These are phyloP conservation scores for Euplagia quadripunctaria DNA, from an alignment of 2,888 invertebrate genomes.

Conservation along the genomic window DNA sequence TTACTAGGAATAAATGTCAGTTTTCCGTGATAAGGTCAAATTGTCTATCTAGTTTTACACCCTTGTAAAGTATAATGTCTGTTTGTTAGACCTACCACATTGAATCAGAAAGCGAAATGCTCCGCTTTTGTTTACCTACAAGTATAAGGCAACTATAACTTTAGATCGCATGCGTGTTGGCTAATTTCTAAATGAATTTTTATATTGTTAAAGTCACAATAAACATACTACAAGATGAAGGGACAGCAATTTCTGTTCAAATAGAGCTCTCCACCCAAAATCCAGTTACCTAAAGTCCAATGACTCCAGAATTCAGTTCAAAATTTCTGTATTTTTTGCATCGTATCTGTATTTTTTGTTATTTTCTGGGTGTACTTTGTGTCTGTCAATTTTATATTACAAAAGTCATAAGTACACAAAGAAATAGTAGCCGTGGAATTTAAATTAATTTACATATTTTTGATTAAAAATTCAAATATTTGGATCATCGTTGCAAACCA, in stretches of 20 bases:
- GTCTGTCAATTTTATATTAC: not conserved
- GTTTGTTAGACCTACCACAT: constrained; percentile 17
- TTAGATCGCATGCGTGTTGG: too few species aligned
- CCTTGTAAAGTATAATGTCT: constrained; percentile 47
- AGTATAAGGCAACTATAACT: too few species aligned
- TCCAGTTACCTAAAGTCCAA: not conserved
- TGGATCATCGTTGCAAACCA: not conserved
- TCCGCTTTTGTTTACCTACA: not conserved
- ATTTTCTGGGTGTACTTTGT: not conserved
- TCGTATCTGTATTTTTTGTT: not conserved
- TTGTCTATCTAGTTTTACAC: constrained; percentile 49
- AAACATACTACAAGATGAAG: not conserved
- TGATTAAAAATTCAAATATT: too few species aligned
- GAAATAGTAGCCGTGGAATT: too few species aligned
- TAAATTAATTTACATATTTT: too few species aligned
- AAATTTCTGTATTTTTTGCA: not conserved
- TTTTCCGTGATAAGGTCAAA: constrained; percentile 46
- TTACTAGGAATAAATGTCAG: constrained; percentile 50
- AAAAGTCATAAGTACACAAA: too few species aligned
- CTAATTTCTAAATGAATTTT: not conserved
- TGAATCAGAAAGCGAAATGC: not conserved
- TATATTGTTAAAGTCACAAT: not conserved
- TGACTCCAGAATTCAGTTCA: not conserved
- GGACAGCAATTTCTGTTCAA: not conserved
- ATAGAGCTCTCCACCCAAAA: not conserved